Evolutionary conservation across 2,888 invertebrate species (phyloP), one percentile per base, ranked within the genome.

Genomic region (Hipparchia sbordonii): DNA sequence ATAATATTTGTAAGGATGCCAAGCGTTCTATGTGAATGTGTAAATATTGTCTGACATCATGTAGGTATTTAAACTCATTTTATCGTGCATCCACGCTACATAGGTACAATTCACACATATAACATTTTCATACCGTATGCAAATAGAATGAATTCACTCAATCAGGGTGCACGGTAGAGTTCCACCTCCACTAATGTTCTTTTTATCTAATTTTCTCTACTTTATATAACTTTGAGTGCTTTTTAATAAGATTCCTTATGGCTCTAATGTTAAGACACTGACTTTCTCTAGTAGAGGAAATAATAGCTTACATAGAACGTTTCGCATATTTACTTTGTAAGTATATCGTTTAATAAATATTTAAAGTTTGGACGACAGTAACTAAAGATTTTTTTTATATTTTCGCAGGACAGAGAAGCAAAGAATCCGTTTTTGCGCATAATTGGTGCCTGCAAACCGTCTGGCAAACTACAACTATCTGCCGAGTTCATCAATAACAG

Each of bases 361-460:
- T 45, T 12, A 12, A 10, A 10, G 12, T 45, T 45, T 2, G 13
- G 10, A 9, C 0, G 13, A 23, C 13, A 23, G 57, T 23, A 23
- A 57, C 6, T 10, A 52, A 52, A 12, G 7, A 12, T 33, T 6
- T 3, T 60, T 7, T 3, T 60, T 63, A 52, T 65, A 61, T 65
- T 63, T 77, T 74, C 81, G 46, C 89, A 92, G 92, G 90, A 87
- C 86, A 86, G 83, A 84, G 84, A 88, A 86, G 86, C 88, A 85
- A 88, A 82, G 83, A 83, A 81, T 82, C 75, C 82, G 81, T 81
- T 81, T 80, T 83, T 84, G 84, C 85, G 82, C 84, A 85, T 84
- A 80, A 82, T 81, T 84, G 87, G 88, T 87, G 89, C 89, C 89
- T 88, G 89, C 89, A 83, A 79, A 82, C 85, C 81, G 87, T 84